Evolutionary conservation across 2,797 vertebrate genomes (phyloP).

Genomic region (Taeniopygia guttata): DNA sequence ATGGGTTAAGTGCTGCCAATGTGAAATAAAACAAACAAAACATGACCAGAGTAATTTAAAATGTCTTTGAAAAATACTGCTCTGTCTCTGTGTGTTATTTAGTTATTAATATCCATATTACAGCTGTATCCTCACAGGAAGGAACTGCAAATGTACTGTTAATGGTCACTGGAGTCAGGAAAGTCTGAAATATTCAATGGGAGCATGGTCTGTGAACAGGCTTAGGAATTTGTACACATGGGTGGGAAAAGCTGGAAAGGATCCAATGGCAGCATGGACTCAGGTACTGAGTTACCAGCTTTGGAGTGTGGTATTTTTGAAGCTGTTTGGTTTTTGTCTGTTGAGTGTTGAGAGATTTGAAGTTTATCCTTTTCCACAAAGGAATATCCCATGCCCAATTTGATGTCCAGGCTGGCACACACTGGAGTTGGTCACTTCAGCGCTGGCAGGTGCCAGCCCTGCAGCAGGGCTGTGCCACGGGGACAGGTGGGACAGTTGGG

Average conservation of each 20-base stretch:
- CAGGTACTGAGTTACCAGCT: not conserved
- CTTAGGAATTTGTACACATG: not conserved
- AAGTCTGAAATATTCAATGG: not conserved
- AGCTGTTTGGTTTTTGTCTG: not conserved
- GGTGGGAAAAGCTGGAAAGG: not conserved
- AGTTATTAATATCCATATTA: constrained; percentile 4
- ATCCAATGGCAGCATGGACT: not conserved
- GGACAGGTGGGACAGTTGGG: accelerated
- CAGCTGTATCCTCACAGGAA: constrained; percentile 2
- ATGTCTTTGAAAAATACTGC: not conserved
- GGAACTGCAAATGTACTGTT: not conserved
- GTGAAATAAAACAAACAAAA: not conserved
- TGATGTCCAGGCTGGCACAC: accelerated
- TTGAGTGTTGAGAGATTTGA: not conserved
- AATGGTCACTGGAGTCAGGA: not conserved
- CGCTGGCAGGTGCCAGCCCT: not conserved
- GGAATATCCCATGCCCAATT: not conserved
- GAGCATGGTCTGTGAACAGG: not conserved
- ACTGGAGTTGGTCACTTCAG: not conserved
- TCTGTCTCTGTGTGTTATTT: not conserved
- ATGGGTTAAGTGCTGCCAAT: not conserved
- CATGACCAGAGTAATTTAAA: not conserved
- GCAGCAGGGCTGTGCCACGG: accelerated
- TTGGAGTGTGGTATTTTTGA: too few species aligned
- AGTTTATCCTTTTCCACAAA: not conserved